These are phyloP conservation scores for Ylistrum balloti DNA, from an alignment of 1,140 invertebrate genomes.

Conservation along the genomic window DNA sequence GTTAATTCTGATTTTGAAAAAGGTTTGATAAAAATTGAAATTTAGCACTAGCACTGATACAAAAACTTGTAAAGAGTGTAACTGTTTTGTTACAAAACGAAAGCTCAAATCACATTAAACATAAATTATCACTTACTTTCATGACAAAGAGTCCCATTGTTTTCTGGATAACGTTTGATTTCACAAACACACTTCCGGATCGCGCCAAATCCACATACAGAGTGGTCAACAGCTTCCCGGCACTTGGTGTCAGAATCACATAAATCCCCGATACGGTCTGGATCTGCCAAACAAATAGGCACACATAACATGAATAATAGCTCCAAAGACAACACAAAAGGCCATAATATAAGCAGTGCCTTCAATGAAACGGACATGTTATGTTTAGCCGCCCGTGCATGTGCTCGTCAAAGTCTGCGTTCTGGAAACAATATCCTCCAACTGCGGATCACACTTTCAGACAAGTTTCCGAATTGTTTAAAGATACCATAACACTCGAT, in stretches of 20 bases:
- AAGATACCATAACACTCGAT: neutral
- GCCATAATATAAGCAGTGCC: neutral
- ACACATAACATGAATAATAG: neutral
- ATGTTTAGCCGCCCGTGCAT: neutral
- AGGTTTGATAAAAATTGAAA: too few relatives aligned
- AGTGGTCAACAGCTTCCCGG: neutral
- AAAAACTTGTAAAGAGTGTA: too few relatives aligned
- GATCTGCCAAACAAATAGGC: conserved; percentile 42
- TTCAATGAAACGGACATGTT: conserved; percentile 6
- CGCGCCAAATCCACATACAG: neutral
- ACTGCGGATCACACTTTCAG: neutral
- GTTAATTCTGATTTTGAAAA: too few relatives aligned
- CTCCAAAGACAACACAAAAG: neutral
- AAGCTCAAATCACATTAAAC: neutral
- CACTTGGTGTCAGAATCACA: conserved; percentile 43
- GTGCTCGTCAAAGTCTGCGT: neutral
- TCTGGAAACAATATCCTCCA: neutral
- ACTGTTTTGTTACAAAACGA: too few relatives aligned
- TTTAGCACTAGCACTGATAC: too few relatives aligned
- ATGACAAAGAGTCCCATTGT: conserved; percentile 31
- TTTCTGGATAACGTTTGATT: neutral
- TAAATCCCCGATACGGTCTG: conserved; percentile 23
- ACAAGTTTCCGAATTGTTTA: neutral
- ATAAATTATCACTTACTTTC: conserved; percentile 28
- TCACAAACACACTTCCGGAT: conserved; percentile 22